Percentiles rank a stretch among this genome's conserved stretches.
Evolutionary conservation across 2,888 invertebrate genomes (phyloP).

Genomic region (Tipula confusa): DNA sequence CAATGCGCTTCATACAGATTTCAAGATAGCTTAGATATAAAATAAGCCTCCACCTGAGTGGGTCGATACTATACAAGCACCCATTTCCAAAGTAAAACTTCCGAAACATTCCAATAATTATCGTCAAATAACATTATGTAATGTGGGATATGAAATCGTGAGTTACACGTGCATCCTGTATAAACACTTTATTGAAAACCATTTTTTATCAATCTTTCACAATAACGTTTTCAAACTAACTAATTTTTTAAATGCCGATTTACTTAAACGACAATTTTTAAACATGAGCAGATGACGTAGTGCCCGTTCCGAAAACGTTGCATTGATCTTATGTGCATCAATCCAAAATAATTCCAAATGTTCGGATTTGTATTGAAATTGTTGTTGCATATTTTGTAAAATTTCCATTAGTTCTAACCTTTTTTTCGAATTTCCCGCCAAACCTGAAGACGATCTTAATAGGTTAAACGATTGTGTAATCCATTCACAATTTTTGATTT

Average conservation of each 20-base stretch:
- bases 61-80: no score
- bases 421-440: neutral
- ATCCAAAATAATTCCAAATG: neutral
- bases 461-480: neutral
- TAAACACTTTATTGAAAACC: no score
- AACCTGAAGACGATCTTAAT: neutral
- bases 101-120: no score
- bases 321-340: neutral
- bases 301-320: neutral
- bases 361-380: neutral
- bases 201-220: no score
- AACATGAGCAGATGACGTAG: neutral
- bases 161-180: no score
- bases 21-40: no score
- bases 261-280: neutral
- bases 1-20: no score
- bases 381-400: neutral
- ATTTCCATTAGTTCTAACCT: neutral
- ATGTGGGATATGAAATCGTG: no score
- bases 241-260: neutral
- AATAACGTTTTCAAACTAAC: no score
- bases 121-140: no score
- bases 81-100: no score
- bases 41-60: no score
- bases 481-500: neutral